Base-by-base conservation (phyloP, 2,113 vertebrate species). In the Sminthopsis crassicaudata region DNA sequence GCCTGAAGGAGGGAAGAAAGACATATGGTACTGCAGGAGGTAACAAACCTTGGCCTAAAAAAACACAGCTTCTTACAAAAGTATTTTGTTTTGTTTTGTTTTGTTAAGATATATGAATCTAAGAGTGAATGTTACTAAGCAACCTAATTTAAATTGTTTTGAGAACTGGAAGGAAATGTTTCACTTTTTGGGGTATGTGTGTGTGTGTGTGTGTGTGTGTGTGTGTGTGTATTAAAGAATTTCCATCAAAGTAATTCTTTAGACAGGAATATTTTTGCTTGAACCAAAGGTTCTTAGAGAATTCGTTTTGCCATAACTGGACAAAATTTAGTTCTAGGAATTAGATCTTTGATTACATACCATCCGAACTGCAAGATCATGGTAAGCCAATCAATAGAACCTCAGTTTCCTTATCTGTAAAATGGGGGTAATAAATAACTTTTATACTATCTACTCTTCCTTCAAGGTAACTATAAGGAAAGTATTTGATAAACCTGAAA, bases 61-160 rank as follows among this genome's bases (percentile, higher is more conserved):
- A 96, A 94, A 94, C 95, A 95, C 91, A 90, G 93, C 95, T 98
- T 97, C 95, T 97, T 97, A 95, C 92, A 96, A 97, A 97, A 97
- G 96, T 91, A 96, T 52, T 42, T 67, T 54, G 53, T 60, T 51
- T 51, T 51, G 24, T 94, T n/a, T 52, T 76, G 14, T n/a, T 76
- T n/a, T 84, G 84, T 55, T 95, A 89, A 96, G 96, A 97, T 52
- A 92, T 95, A 95, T 91, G 94, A 93, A 96, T 97, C 96, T 96
- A 95, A 97, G 90, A 96, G 96, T 96, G 92, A 94, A 91, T 95
- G 97, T 97, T 97, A 97, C 97, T 93, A 97, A 96, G 97, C 96
- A 98, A 97, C 96, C 94, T 96, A 93, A 95, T 95, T 97, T 97
- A 97, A 98, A 93, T 96, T 97, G 96, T 97, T 96, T 95, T 96